Evolutionary conservation across 2,113 vertebrate species (phyloP), one percentile per base, ranked within the genome.

Genomic region (Pipra filicauda): DNA sequence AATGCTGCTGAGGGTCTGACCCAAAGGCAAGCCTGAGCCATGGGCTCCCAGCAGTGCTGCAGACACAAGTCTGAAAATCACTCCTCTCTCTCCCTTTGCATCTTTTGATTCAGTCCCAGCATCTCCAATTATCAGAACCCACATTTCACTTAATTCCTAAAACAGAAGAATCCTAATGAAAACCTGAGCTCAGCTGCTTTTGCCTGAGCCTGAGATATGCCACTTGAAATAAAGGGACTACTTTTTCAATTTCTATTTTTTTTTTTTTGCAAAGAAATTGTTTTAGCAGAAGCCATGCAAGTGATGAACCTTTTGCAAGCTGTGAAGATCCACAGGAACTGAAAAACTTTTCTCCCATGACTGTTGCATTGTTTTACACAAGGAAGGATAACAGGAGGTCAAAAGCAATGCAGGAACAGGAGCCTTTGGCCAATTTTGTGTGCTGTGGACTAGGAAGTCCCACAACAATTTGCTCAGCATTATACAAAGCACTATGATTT

Each of bases 291-390:
- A 92, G 69, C 37, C 61, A 64, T 0, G 0, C 39, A 91, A 77
- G 72, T 16, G 61, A 52, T 77, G 59, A 86, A 71, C 41, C 30
- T 86, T 88, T 91, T 86, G 69, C 83, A 95, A 81, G 69, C 79
- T 89, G 79, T 74, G 88, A 91, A 86, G 92, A 96, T 78, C 70
- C 76, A 88, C 90, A 91, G 92, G 88, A 96, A 97, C 90, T 52
- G 75, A 52, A 93, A 35, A 85, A 43, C 59, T 92, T 91, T 84
- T 83, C 69, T 93, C 95, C 72, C 51, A 20, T 81, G 67, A 67
- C 75, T 85, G 37, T 30, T 83, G 72, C 79, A 91, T 95, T 95
- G 90, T 94, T 96, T 86, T 65, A 55, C 48, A 57, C 48, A 54
- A 76, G 61, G 69, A 93, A 90, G 49, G 73, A 96, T 61, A 89